These are phyloP conservation scores for Salminus brasiliensis DNA, from an alignment of 2,113 vertebrate genomes.

Conservation along the genomic window DNA sequence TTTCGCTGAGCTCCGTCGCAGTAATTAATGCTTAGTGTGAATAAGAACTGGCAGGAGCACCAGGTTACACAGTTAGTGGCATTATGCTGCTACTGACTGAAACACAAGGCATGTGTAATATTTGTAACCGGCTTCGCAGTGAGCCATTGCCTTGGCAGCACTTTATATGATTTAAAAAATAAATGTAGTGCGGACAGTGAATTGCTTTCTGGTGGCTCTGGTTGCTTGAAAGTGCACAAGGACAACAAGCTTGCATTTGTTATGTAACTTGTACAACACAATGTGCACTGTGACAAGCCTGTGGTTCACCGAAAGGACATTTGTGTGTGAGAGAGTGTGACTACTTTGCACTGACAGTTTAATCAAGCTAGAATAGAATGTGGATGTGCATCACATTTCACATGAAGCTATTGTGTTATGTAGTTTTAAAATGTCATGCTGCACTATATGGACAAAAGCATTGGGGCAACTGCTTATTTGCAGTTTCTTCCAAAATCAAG, in stretches of 20 bases:
- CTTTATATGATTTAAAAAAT: slow-evolving; percentile 6
- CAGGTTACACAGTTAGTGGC: background rate
- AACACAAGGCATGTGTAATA: background rate
- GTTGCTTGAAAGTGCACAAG: background rate
- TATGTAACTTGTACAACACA: background rate
- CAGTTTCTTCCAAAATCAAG: too few species aligned
- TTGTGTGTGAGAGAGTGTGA: background rate
- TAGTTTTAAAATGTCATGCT: too few species aligned
- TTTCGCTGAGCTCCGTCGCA: background rate
- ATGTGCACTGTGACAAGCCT: background rate
- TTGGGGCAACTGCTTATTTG: too few species aligned
- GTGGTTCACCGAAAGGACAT: background rate
- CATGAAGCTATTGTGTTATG: too few species aligned
- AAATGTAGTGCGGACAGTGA: background rate
- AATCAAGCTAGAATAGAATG: background rate
- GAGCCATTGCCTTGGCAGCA: background rate
- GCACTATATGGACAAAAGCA: too few species aligned
- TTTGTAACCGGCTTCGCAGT: background rate
- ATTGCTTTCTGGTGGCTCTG: background rate
- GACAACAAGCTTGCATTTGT: background rate
- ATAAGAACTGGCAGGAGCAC: background rate
- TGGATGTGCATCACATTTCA: background rate
- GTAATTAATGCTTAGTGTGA: background rate
- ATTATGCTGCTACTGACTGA: background rate
- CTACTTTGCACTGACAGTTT: background rate